Evolutionary conservation across 2,888 invertebrate species (phyloP).

Genomic region (Hetaerina titia): DNA sequence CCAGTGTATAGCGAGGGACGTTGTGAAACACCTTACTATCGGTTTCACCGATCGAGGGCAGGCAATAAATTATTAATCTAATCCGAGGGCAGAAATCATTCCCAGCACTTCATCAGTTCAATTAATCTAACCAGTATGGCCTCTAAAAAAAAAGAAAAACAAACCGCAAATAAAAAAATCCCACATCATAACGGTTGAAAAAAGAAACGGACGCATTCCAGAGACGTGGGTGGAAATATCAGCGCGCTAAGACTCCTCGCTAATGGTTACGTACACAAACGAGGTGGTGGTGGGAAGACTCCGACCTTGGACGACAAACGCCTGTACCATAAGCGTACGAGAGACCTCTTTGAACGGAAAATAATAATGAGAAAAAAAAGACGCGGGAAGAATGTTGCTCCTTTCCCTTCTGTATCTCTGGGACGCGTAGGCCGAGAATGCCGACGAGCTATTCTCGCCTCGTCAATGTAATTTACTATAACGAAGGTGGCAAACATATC

Average conservation of each 20-base stretch:
- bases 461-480: neutral
- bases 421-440: constrained; percentile 21
- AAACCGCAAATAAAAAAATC: neutral
- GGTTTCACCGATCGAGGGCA: constrained; percentile 30
- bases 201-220: neutral
- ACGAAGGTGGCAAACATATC: neutral
- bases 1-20: neutral
- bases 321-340: neutral
- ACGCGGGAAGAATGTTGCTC: neutral
- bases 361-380: neutral
- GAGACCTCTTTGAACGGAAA: neutral
- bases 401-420: neutral
- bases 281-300: neutral
- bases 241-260: constrained; percentile 10
- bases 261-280: constrained; percentile 30
- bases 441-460: neutral
- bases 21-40: neutral
- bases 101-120: neutral
- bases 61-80: constrained; percentile 24
- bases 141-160: neutral
- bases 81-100: neutral
- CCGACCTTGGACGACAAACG: constrained; percentile 11
- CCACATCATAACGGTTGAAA: constrained; percentile 24
- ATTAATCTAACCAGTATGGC: neutral
- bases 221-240: constrained; percentile 1